phyloP scores from a whole-genome alignment of 2,797 vertebrate genomes.

The Arremon aurantiirostris region DNA sequence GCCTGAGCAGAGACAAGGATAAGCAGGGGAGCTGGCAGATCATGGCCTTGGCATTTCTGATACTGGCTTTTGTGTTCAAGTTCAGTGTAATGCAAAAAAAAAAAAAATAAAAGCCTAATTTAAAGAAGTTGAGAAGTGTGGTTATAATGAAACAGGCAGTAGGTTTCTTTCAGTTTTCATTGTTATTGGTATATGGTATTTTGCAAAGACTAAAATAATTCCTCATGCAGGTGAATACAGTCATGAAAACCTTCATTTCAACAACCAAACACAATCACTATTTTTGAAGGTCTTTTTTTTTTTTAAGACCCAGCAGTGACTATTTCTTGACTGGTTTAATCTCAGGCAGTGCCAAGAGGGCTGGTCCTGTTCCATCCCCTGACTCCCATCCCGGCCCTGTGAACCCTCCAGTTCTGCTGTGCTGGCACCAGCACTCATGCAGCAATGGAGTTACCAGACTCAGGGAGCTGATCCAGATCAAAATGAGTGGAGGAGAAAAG shows the following conservation, averaged over 20 bases:
- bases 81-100: background rate
- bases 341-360: background rate
- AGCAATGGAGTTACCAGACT: background rate
- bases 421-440: background rate
- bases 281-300: background rate
- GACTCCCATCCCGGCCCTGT: rapidly evolving
- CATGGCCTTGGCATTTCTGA: background rate
- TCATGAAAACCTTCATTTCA: background rate
- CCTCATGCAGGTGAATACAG: background rate
- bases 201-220: background rate
- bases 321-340: background rate
- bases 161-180: background rate
- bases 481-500: background rate
- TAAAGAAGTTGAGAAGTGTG: background rate
- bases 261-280: background rate
- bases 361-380: background rate
- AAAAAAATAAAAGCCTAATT: background rate
- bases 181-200: background rate
- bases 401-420: rapidly evolving
- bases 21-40: background rate
- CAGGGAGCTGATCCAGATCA: background rate
- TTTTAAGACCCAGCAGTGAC: background rate
- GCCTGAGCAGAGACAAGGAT: background rate
- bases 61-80: background rate
- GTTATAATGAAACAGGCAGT: background rate